Base-by-base conservation (phyloP, 2,113 vertebrate species). In the Rousettus leschenaultii region DNA sequence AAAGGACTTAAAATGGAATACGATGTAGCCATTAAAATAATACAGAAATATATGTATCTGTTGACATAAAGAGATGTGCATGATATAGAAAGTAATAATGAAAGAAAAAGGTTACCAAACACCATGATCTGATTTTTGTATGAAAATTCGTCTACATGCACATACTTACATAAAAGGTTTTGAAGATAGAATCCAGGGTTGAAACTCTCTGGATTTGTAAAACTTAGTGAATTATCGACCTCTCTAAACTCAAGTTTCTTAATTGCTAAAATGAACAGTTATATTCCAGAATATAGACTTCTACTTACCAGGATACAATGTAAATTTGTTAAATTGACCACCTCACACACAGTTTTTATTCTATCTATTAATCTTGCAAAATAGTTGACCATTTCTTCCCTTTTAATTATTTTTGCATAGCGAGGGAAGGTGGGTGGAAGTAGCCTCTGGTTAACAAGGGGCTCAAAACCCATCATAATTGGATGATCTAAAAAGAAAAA, bases 391-490 rank as follows among this genome's bases (percentile, higher is more conserved):
- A 99, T 99, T 98, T 99, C 99, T 97, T 99, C 99, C 73, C 99
- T 99, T 98, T 99, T 99, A 97, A 99, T 99, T 98, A 99, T 99
- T 98, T 99, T 99, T 98, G 99, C 99, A 26, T 99, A 99, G 97
- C 99, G 99, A 89, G 99, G 99, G 94, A 99, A 99, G 38, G 99
- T 99, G 12, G 99, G 99, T 6, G 99, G 99, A 94, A 99, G 99
- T 90, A 99, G 98, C 78, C 99, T 99, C 98, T 99, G 99, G 98
- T 99, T 99, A 96, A 99, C 99, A 83, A 99, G 98, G 0, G 99
- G 99, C 94, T 99, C 99, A 98, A 99, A 99, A 24, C 99, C 99
- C 99, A 99, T 99, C 99, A 99, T 99, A 98, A 99, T 99, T 45
- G 99, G 99, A 95, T 99, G 99, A 98, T 99, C 99, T 99, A 98